Percentiles rank a stretch among this genome's conserved stretches.
These are phyloP conservation scores for Poeciliopsis retropinna DNA, from an alignment of 2,113 vertebrate species.

Conservation along the genomic window DNA sequence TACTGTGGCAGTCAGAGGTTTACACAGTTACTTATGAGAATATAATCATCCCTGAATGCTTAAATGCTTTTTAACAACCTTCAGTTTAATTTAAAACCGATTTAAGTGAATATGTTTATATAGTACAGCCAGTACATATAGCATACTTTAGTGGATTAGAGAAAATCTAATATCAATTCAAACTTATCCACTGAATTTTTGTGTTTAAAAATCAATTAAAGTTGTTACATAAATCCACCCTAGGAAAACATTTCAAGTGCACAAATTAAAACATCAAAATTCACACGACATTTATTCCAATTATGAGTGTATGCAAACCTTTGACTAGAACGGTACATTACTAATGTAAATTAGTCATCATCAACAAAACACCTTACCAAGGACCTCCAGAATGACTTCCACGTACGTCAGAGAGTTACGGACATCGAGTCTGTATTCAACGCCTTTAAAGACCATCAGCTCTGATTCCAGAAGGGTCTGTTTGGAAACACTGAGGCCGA, in stretches of 20 bases:
- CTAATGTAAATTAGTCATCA: neutral
- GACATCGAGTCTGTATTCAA: slow-evolving; percentile 86
- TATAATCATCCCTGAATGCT: no score
- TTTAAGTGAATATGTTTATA: no score
- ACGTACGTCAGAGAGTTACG: slow-evolving; percentile 86
- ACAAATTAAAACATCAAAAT: neutral
- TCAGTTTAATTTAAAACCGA: no score
- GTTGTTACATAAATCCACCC: neutral
- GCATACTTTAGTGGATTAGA: no score
- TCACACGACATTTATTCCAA: neutral
- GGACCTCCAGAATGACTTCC: slow-evolving; percentile 91
- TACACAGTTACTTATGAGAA: no score
- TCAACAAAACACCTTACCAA: slow-evolving; percentile 80
- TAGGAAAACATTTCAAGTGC: neutral
- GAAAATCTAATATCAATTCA: no score
- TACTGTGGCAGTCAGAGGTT: no score
- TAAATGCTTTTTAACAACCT: no score
- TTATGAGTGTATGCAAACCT: neutral
- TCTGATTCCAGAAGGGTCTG: slow-evolving; percentile 86
- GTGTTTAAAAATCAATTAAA: neutral
- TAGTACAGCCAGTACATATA: no score
- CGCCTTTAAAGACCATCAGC: slow-evolving; percentile 86
- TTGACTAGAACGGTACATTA: neutral
- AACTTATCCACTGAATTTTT: no score
- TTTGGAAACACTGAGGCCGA: slow-evolving; percentile 82